phyloP scores from a whole-genome alignment of 2,797 vertebrate genomes.

The Selene dorsalis region DNA sequence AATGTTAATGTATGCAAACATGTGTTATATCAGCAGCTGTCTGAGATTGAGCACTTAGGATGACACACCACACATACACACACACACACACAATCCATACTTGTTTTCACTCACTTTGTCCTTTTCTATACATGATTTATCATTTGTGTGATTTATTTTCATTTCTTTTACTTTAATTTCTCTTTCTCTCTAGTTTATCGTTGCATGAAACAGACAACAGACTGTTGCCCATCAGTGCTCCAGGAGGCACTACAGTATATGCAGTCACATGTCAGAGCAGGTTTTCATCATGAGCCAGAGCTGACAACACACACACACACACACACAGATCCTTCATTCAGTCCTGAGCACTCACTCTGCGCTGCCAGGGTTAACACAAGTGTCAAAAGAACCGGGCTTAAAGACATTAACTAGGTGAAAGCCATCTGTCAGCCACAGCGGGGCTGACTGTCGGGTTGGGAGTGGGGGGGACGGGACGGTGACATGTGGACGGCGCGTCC shows the following conservation, averaged over 20 bases:
- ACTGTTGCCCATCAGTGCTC: neutral
- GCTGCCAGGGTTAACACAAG: constrained; percentile 41
- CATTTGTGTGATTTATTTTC: neutral
- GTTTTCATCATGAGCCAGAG: constrained; percentile 9
- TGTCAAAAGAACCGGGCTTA: constrained; percentile 52
- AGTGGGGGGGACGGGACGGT: constrained; percentile 26
- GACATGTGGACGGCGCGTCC: constrained; percentile 74
- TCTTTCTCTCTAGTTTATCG: neutral
- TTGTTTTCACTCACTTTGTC: neutral
- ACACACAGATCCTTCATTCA: constrained; percentile 12
- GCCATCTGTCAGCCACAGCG: constrained; percentile 71
- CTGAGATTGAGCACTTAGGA: neutral
- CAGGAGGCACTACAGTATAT: constrained; percentile 25
- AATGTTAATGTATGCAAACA: constrained; percentile 36
- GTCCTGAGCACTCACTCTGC: neutral
- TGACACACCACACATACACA: too few species aligned
- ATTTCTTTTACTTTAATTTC: neutral
- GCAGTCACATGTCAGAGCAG: constrained; percentile 49
- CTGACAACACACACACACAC: constrained; percentile 12
- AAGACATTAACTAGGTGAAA: constrained; percentile 53
- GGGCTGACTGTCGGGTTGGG: constrained; percentile 17
- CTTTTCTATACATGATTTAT: neutral
- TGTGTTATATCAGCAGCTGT: constrained; percentile 3
- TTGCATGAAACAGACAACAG: neutral
- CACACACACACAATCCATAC: neutral